Evolutionary conservation across 2,888 invertebrate genomes (phyloP), one percentile per base, ranked within the genome.

Genomic region (Melinaea marsaeus): DNA sequence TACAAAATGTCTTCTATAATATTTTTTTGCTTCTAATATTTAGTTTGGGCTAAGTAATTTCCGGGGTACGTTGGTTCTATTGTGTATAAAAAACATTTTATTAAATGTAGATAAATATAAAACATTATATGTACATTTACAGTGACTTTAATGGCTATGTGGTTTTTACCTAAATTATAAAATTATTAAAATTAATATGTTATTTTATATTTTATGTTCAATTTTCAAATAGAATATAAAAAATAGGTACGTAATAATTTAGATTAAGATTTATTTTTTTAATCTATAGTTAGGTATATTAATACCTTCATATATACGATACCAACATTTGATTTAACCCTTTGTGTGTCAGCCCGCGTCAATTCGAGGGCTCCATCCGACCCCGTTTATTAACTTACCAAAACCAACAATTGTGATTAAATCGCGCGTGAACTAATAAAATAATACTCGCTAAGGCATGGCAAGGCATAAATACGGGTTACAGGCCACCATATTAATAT

Each of bases 351-450:
- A 63, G 63, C 68, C 62, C 60, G 55, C 60, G 68, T 66, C 65
- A 62, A 67, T 63, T 57, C 68, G 69, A 66, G 68, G 69, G 67
- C 71, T 67, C 67, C 78, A 78, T 78, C 81, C 80, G 84, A 79
- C 78, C 76, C 75, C 80, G 75, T 79, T 86, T 89, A 88, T 90
- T 87, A 86, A 86, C 89, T 90, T 87, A 88, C 83, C 84, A 88
- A 84, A 90, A 88, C 89, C 88, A 90, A 90, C 90, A 90, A 88
- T 89, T 86, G 86, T 87, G 90, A 90, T 90, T 88, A 89, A 90
- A 90, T 90, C 89, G 90, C 85, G 88, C 89, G 87, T 84, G 82
- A 87, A 87, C 89, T 89, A 89, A 90, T 88, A 86, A 88, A 90
- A 88, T 90, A 89, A 90, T 89, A 84, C 81, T 85, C 73, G 82